phyloP scores from a whole-genome alignment of 2,113 vertebrate genomes.

The Syngnathoides biaculeatus region DNA sequence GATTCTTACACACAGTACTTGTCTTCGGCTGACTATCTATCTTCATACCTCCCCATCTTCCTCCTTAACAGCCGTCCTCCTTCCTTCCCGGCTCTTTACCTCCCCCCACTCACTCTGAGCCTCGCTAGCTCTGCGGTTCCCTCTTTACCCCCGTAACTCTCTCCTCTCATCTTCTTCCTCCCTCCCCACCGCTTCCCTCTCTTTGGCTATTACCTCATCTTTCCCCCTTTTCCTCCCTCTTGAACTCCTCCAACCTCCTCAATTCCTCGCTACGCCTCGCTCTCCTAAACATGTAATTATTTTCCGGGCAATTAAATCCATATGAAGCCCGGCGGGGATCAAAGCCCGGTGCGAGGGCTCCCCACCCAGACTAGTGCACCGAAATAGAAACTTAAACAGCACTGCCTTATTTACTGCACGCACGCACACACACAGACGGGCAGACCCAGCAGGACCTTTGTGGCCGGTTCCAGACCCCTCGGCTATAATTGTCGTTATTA shows the following conservation, averaged over 20 bases:
- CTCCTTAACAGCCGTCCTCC: background rate
- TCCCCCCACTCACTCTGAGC: background rate
- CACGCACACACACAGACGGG: background rate
- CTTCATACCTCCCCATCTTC: background rate
- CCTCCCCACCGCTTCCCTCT: background rate
- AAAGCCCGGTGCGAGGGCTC: constrained; percentile 47
- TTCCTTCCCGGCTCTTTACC: background rate
- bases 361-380: constrained; percentile 35
- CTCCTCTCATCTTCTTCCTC: background rate
- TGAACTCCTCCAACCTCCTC: constrained; percentile 11
- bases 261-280: constrained; percentile 14
- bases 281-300: constrained; percentile 50
- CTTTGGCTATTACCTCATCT: background rate
- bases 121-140: background rate
- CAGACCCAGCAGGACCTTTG: constrained; percentile 52
- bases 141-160: background rate
- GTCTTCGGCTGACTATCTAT: background rate
- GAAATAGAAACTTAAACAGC: constrained; percentile 44
- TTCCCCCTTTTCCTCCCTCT: background rate
- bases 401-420: constrained; percentile 11
- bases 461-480: constrained; percentile 39
- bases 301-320: constrained; percentile 63
- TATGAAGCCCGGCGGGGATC: constrained; percentile 60
- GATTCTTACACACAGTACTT: background rate
- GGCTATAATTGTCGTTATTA: constrained; percentile 60